phyloP scores from a whole-genome alignment of 2,797 vertebrate genomes.

The Premnoplex brunnescens region DNA sequence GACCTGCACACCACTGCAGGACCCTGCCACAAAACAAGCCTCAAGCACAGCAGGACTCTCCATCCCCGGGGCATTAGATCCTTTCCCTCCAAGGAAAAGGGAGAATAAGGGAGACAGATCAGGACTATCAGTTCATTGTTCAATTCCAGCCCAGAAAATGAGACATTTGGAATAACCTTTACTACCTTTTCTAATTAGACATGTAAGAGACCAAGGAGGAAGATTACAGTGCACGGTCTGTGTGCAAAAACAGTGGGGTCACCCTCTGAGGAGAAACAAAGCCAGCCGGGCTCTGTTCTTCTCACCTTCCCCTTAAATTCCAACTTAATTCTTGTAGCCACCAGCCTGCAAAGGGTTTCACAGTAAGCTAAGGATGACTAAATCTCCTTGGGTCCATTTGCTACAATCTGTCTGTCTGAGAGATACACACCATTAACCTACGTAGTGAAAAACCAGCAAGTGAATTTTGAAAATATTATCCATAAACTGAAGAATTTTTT shows the following conservation, averaged over 20 bases:
- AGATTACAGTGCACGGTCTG: neutral
- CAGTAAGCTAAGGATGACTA: neutral
- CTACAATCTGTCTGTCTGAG: neutral
- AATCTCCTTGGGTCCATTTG: neutral
- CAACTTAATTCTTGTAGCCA: neutral
- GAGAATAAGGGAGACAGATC: neutral
- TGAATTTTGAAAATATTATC: neutral
- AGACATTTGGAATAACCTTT: rapidly evolving
- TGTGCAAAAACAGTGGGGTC: neutral
- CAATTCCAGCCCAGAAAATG: neutral
- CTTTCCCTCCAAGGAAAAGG: neutral
- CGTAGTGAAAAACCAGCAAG: neutral
- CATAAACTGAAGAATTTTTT: neutral
- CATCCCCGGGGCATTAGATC: neutral
- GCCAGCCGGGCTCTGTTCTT: neutral
- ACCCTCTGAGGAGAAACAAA: neutral
- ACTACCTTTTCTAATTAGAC: neutral
- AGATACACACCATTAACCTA: neutral
- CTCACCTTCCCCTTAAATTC: neutral
- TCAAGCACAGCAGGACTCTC: neutral
- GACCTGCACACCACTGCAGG: neutral
- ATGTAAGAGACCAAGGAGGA: neutral
- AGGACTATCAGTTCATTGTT: neutral
- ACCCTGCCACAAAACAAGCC: neutral
- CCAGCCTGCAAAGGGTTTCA: neutral